Conservation (phyloP, 2,888 invertebrate genomes). For the Dicyrtoma fusca region DNA sequence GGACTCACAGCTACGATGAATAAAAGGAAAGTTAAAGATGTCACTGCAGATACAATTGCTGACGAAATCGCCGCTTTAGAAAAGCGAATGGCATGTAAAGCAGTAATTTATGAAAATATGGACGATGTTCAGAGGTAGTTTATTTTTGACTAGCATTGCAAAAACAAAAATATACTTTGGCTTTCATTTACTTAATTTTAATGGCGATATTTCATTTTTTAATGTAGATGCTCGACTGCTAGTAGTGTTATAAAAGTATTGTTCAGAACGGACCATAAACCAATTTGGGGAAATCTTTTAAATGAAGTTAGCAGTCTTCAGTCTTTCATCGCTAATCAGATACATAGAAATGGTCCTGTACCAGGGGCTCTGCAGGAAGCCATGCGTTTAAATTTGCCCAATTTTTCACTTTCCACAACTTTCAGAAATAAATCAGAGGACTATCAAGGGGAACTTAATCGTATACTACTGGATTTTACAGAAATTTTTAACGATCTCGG, state of each 20-base stretch:
- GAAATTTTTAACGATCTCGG: slow-evolving; percentile 16
- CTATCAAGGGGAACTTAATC: no score
- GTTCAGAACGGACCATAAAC: not conserved
- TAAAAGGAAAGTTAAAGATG: slow-evolving; percentile 63
- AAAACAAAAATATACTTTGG: not conserved
- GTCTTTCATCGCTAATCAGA: not conserved
- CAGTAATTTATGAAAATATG: slow-evolving; percentile 70
- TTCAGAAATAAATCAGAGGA: slow-evolving; percentile 6
- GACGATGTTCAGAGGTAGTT: slow-evolving; percentile 64
- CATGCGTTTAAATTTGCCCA: not conserved
- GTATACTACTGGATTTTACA: not conserved
- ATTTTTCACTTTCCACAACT: not conserved
- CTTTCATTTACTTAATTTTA: not conserved
- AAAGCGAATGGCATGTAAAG: slow-evolving; percentile 71
- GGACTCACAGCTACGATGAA: slow-evolving; percentile 85
- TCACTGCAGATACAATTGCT: slow-evolving; percentile 64
- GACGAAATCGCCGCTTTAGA: slow-evolving; percentile 68
- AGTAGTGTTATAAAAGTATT: not conserved
- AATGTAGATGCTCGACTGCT: slow-evolving; percentile 12
- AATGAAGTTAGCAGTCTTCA: not conserved
- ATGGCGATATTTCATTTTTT: not conserved
- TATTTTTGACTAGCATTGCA: not conserved
- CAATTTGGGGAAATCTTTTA: slow-evolving; percentile 2
- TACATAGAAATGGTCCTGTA: not conserved
- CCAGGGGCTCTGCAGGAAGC: not conserved